These are phyloP conservation scores for Morelia viridis DNA, from an alignment of 2,797 vertebrate species.

Conservation along the genomic window DNA sequence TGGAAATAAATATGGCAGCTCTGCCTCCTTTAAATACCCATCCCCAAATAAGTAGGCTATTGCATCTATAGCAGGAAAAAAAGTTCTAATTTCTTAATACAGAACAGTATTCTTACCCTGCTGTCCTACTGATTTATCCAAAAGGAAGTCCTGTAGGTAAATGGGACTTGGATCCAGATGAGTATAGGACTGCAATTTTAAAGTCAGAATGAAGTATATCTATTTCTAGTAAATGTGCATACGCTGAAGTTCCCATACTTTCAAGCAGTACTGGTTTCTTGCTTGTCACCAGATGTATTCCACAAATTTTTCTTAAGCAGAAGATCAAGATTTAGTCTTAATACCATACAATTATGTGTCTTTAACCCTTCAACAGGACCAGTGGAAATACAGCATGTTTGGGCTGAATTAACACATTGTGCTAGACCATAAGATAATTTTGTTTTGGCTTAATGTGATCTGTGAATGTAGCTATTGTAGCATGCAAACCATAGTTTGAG, in stretches of 20 bases:
- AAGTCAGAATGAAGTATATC: background rate
- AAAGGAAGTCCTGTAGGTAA: background rate
- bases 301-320: background rate
- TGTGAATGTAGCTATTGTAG: background rate
- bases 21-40: background rate
- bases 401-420: background rate
- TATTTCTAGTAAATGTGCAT: background rate
- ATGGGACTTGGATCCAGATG: background rate
- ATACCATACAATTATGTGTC: background rate
- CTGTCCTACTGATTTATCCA: background rate
- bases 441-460: background rate
- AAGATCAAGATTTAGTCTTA: background rate
- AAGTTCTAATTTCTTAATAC: background rate
- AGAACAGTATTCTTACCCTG: background rate
- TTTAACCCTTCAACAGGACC: background rate
- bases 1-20: background rate
- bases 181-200: background rate
- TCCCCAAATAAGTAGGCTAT: slow-evolving; percentile 18
- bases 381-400: background rate
- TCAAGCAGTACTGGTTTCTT: slow-evolving; percentile 8
- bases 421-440: background rate
- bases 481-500: background rate
- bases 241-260: background rate
- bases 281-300: background rate
- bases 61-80: background rate